Conservation (phyloP, 92 coral and sea anemone genomes). For the Bergia sp. region DNA sequence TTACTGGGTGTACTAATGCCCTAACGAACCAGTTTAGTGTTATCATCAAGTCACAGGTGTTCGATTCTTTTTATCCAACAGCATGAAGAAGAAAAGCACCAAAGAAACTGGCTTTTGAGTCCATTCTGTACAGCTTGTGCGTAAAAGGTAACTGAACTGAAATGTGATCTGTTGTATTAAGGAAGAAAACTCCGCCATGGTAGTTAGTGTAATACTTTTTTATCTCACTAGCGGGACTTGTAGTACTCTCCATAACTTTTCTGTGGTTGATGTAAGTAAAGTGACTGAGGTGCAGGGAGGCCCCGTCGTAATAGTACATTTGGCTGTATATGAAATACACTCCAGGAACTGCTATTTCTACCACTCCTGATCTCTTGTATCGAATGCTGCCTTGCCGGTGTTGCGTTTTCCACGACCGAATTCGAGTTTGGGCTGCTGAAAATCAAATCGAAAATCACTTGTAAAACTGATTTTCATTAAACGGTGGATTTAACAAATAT, state of each 20-base stretch:
- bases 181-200: constrained; percentile 83
- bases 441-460: constrained; percentile 26
- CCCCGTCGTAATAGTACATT: constrained; percentile 85
- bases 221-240: constrained; percentile 46
- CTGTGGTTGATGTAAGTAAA: constrained; percentile 69
- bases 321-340: constrained; percentile 84
- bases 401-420: constrained; percentile 62
- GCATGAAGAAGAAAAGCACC: constrained; percentile 84
- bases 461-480: background rate
- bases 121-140: constrained; percentile 63
- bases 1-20: too few relatives aligned
- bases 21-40: background rate
- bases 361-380: constrained; percentile 64
- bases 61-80: background rate
- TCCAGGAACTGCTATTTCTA: constrained; percentile 71
- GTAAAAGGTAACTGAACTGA: constrained; percentile 68
- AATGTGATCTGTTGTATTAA: constrained; percentile 70
- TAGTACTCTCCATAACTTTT: constrained; percentile 74
- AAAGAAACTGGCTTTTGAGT: constrained; percentile 60
- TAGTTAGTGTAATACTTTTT: constrained; percentile 66
- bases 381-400: constrained; percentile 76
- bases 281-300: constrained; percentile 62
- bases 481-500: background rate
- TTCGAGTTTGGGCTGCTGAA: constrained; percentile 31
- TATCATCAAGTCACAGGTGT: background rate